Evolutionary conservation across 2,113 vertebrate genomes (phyloP).

Genomic region (Cyprinodon brontotheroides): DNA sequence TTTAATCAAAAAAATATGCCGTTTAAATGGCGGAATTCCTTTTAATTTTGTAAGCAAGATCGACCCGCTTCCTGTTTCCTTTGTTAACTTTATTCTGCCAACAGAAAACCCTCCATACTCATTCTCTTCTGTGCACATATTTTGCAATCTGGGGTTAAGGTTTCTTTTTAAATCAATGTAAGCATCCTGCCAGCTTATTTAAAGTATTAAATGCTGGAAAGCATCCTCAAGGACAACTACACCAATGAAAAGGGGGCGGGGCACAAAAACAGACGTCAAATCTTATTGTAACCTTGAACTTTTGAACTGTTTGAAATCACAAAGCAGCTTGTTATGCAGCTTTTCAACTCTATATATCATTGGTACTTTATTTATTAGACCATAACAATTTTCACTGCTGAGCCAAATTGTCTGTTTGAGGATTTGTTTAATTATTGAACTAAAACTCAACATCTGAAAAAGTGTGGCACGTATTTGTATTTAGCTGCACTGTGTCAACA

Average conservation of each 20-base stretch:
- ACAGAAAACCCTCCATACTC: not conserved
- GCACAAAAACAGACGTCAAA: not conserved
- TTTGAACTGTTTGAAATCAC: not conserved
- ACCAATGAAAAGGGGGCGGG: not conserved
- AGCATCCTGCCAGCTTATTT: not conserved
- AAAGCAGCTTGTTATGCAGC: not conserved
- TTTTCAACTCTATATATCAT: not conserved
- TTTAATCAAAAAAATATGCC: not conserved
- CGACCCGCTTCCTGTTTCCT: accelerated
- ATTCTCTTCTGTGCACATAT: not conserved
- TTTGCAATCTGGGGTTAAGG: not conserved
- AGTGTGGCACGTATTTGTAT: too few relatives aligned
- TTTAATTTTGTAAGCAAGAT: slow-evolving; percentile 33
- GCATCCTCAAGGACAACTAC: not conserved
- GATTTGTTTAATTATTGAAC: not conserved
- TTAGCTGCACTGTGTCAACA: too few relatives aligned
- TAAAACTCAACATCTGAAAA: not conserved
- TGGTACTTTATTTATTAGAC: not conserved
- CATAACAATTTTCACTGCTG: too few relatives aligned
- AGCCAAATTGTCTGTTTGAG: not conserved
- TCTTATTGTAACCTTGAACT: slow-evolving; percentile 17
- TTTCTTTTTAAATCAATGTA: not conserved
- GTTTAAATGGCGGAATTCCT: not conserved
- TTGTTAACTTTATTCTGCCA: not conserved
- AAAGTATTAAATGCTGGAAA: not conserved